A percentile compares a stretch with the other conserved stretches of the same genome.
Evolutionary conservation across 2,113 vertebrate species (phyloP).

Genomic region (Melospiza melodia): DNA sequence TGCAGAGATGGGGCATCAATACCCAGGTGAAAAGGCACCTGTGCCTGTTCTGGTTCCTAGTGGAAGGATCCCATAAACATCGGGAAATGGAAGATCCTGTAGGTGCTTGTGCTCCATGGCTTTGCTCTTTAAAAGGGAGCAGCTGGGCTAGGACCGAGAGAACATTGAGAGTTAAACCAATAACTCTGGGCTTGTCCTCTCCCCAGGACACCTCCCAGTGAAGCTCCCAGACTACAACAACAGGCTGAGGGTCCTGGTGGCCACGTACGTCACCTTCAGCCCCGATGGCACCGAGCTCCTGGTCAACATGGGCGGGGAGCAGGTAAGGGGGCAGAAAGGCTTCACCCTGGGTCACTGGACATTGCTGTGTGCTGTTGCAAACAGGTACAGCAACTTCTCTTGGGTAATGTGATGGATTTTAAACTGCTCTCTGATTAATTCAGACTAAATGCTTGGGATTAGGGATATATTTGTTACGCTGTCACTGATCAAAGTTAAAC

Average conservation of each 20-base stretch:
- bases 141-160: neutral
- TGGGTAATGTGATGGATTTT: neutral
- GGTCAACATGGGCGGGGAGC: constrained; percentile 99
- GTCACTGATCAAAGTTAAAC: neutral
- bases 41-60: neutral
- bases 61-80: neutral
- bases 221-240: constrained; percentile 96
- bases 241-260: constrained; percentile 91
- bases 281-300: constrained; percentile 96
- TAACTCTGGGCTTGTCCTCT: neutral
- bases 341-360: rapidly evolving
- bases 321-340: constrained; percentile 75
- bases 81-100: neutral
- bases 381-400: neutral
- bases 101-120: neutral
- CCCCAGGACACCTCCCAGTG: constrained; percentile 90
- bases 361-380: neutral
- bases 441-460: neutral
- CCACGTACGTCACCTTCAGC: constrained; percentile 97
- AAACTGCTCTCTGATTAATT: neutral
- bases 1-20: neutral
- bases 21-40: neutral
- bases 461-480: neutral
- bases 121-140: neutral
- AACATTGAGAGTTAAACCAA: neutral